Evolutionary conservation across 1,140 invertebrate species (phyloP).

Genomic region (Eumaeus atala): DNA sequence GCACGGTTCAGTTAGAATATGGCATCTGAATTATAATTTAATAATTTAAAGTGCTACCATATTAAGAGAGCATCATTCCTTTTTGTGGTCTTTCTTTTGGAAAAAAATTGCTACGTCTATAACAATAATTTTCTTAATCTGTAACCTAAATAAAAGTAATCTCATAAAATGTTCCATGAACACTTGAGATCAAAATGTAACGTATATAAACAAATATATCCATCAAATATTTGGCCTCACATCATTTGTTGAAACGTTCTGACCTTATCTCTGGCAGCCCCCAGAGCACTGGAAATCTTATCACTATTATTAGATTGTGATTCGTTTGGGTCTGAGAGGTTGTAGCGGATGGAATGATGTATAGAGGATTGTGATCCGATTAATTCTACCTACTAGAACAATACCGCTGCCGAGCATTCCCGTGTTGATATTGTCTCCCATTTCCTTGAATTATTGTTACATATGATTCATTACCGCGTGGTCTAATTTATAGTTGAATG

Average conservation of each 20-base stretch:
- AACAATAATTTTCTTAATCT: no score
- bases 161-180: no score
- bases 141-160: no score
- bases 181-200: no score
- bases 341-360: slow-evolving; percentile 22
- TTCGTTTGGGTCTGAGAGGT: slow-evolving; percentile 7
- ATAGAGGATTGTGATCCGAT: slow-evolving; percentile 35
- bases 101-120: no score
- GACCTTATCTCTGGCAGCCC: background rate
- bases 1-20: no score
- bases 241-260: background rate
- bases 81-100: no score
- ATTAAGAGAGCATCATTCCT: no score
- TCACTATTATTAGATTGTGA: slow-evolving; percentile 8
- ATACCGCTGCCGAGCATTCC: slow-evolving; percentile 44
- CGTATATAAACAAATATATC: no score
- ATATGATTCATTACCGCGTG: background rate
- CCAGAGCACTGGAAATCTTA: background rate
- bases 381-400: slow-evolving; percentile 43
- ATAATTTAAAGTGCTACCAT: no score
- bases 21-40: no score
- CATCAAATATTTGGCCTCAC: background rate
- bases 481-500: slow-evolving; percentile 2
- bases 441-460: slow-evolving; percentile 17
- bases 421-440: slow-evolving; percentile 26